Base-by-base conservation (phyloP, 2,888 invertebrate genomes). In the Syrista parreyssii region DNA sequence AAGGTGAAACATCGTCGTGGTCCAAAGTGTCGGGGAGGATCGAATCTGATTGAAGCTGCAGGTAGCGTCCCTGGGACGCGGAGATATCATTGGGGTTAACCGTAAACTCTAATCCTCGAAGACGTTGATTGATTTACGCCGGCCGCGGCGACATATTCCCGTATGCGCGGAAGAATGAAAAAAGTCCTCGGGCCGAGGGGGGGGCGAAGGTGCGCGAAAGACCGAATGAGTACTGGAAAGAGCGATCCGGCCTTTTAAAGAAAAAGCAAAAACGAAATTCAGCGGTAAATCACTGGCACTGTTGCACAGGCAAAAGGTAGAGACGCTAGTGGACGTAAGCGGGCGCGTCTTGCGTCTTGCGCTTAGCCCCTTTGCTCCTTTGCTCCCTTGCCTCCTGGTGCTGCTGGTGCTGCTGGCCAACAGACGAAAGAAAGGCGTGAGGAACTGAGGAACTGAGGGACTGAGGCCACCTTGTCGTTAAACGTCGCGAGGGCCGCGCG, bases 81-180 rank as follows among this genome's bases (percentile, higher is more conserved):
- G 35, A 73, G 32, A n/a, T 32, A 34, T 33, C 76, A 55, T 76
- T 73, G 75, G 77, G 76, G 78, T 78, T 78, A 83, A 40, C 85
- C 86, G 86, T 87, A 86, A 88, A 88, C 84, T 85, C 85, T 88
- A 88, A 88, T 88, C 88, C 87, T 79, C 82, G 77, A 76, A 84
- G 89, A 89, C 89, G 80, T 87, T 89, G 89, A 89, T 88, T 89
- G 89, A 89, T 89, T 89, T 89, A 89, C 86, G 81, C 84, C 89
- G 82, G 40, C 40, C 40, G 40, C 40, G 40, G 86, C 85, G 88
- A 88, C 88, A 88, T 83, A 84, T 87, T 87, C 84, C 79, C 80
- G 77, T 15, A 77, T 74, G 32, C 34, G 55, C 74, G 55, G 68
- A 74, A 76, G 76, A 73, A 76, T 33, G 75, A 73, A 79, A 79